Evolutionary conservation across 2,888 invertebrate species (phyloP).

Genomic region (Chymomyza fuscimana): DNA sequence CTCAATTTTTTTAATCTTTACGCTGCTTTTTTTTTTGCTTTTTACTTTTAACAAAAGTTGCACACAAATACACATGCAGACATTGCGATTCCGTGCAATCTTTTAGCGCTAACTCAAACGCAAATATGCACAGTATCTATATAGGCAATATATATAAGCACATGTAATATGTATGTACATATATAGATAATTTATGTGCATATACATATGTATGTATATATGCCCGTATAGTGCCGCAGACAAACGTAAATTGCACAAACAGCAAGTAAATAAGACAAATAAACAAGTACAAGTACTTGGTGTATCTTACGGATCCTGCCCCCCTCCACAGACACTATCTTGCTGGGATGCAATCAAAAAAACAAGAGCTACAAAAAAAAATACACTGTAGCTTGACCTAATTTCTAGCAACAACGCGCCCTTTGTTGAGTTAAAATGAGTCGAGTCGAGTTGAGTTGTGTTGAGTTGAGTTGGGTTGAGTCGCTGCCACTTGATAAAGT

Average conservation of each 20-base stretch:
- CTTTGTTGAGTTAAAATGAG: constrained; percentile 50
- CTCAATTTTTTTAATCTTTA: constrained; percentile 6
- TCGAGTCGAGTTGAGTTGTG: constrained; percentile 13
- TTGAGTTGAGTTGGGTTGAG: constrained; percentile 9
- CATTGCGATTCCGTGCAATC: constrained; percentile 1
- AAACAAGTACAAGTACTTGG: constrained; percentile 21
- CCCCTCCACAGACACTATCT: constrained; percentile 10
- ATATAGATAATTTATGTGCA: constrained; percentile 2
- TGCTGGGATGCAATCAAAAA: constrained; percentile 34
- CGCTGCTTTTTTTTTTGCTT: neutral
- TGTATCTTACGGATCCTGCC: constrained; percentile 8
- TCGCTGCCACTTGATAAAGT: constrained; percentile 60
- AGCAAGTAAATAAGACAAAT: constrained; percentile 51
- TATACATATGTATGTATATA: constrained; percentile 6
- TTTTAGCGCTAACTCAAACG: constrained; percentile 18
- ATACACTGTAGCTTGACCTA: constrained; percentile 74
- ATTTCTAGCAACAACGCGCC: constrained; percentile 69
- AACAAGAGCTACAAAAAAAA: constrained; percentile 33
- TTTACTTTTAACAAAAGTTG: neutral
- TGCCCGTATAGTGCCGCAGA: neutral
- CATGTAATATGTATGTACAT: constrained; percentile 1
- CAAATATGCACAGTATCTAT: constrained; percentile 16
- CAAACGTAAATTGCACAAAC: constrained; percentile 14
- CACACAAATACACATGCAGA: neutral
- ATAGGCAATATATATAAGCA: constrained; percentile 6